These are phyloP conservation scores for Chloroceryle aenea DNA, from an alignment of 2,113 vertebrate genomes.

Conservation along the genomic window DNA sequence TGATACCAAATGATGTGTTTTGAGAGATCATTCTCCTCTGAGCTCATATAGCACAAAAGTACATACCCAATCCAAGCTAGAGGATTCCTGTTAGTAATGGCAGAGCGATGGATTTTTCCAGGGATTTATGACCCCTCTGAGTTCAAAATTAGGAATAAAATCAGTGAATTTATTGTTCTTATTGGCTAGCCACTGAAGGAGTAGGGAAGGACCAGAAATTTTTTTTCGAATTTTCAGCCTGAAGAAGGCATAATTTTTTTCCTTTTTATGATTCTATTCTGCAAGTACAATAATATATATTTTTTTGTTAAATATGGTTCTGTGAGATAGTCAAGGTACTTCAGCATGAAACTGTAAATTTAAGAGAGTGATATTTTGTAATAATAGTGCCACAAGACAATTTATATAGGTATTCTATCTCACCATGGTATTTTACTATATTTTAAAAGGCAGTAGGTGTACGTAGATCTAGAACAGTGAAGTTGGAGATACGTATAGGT, in stretches of 20 bases:
- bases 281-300: background rate
- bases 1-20: background rate
- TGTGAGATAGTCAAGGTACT: background rate
- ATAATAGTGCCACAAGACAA: background rate
- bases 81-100: background rate
- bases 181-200: background rate
- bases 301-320: background rate
- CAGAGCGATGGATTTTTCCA: background rate
- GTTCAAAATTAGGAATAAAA: background rate
- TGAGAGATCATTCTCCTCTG: background rate
- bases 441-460: background rate
- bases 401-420: background rate
- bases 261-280: background rate
- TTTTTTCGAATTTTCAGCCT: background rate
- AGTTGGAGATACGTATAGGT: background rate
- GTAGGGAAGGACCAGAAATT: background rate
- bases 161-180: background rate
- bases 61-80: background rate
- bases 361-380: background rate
- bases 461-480: background rate
- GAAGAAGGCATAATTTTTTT: background rate
- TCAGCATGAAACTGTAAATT: background rate
- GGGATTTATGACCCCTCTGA: background rate
- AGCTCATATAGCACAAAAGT: background rate
- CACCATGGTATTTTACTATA: background rate